Evolutionary conservation across 1,140 invertebrate species (phyloP).

Genomic region (Pogonomyrmex barbatus): DNA sequence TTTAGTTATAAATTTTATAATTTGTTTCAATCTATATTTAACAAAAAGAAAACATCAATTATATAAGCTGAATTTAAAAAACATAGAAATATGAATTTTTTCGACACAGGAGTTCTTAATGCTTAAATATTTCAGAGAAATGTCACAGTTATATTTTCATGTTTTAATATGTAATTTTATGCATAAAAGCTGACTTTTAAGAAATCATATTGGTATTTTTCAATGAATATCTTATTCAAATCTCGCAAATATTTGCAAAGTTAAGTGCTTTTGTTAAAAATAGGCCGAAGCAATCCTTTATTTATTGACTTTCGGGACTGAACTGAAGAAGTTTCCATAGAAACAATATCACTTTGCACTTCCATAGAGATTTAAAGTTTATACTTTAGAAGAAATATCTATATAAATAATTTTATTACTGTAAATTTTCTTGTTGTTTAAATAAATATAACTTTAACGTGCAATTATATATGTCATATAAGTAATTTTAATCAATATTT

Average conservation of each 20-base stretch:
- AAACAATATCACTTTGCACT: conserved; percentile 34
- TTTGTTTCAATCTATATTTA: background rate
- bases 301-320: conserved; percentile 21
- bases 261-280: conserved; percentile 17
- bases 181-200: background rate
- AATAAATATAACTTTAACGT: conserved; percentile 10
- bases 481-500: conserved; percentile 14
- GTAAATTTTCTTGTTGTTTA: background rate
- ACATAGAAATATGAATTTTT: background rate
- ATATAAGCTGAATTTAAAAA: background rate
- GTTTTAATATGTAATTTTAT: conserved; percentile 3
- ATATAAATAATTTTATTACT: background rate
- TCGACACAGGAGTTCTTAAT: background rate
- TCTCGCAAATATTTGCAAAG: background rate
- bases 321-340: background rate
- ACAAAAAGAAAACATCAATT: background rate
- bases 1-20: background rate
- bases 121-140: background rate
- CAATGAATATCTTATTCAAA: conserved; percentile 14
- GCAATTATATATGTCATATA: background rate
- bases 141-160: background rate
- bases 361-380: background rate
- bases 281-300: background rate
- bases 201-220: background rate
- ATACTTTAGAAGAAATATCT: no score